A percentile compares a stretch with the other conserved stretches of the same genome.
These are phyloP conservation scores for Drosophila sp. DNA, from an alignment of 1,140 invertebrate genomes.

Conservation along the genomic window DNA sequence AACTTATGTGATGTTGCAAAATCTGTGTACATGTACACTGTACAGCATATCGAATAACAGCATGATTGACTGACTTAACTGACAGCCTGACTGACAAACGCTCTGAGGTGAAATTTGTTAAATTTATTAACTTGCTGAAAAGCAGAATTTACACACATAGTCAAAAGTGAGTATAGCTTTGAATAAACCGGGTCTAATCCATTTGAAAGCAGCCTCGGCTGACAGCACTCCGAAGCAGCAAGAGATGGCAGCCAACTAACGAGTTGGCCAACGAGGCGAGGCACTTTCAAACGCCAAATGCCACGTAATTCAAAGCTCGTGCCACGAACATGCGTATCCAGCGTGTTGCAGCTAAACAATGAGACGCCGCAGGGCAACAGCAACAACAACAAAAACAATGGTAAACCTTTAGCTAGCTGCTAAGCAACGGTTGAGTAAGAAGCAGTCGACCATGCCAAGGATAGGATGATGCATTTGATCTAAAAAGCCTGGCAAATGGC, in stretches of 20 bases:
- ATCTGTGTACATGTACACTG: too few species aligned
- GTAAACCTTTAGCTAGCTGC: constrained; percentile 46
- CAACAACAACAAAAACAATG: constrained; percentile 28
- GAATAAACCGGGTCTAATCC: constrained; percentile 19
- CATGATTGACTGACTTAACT: constrained; percentile 26
- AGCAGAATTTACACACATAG: constrained; percentile 15
- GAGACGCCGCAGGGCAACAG: constrained; percentile 57
- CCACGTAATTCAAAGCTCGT: constrained; percentile 51
- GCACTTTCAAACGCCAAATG: constrained; percentile 58
- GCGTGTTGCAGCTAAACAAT: constrained; percentile 71
- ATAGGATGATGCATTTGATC: constrained; percentile 71
- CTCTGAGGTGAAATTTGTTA: constrained; percentile 36
- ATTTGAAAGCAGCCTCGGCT: not conserved
- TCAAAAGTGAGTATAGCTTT: constrained; percentile 41
- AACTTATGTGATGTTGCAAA: constrained; percentile 22
- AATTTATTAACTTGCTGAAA: constrained; percentile 50
- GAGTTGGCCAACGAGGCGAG: constrained; percentile 12
- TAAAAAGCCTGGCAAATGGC: constrained; percentile 65
- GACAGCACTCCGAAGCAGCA: constrained; percentile 54
- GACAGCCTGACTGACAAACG: constrained; percentile 31
- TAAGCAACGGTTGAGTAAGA: constrained; percentile 50
- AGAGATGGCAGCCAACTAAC: constrained; percentile 16
- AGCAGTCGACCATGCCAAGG: constrained; percentile 1
- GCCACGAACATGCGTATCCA: constrained; percentile 71
- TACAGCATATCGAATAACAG: constrained; percentile 33